Evolutionary conservation across 2,113 vertebrate species (phyloP).

Genomic region (Nibea albiflora): DNA sequence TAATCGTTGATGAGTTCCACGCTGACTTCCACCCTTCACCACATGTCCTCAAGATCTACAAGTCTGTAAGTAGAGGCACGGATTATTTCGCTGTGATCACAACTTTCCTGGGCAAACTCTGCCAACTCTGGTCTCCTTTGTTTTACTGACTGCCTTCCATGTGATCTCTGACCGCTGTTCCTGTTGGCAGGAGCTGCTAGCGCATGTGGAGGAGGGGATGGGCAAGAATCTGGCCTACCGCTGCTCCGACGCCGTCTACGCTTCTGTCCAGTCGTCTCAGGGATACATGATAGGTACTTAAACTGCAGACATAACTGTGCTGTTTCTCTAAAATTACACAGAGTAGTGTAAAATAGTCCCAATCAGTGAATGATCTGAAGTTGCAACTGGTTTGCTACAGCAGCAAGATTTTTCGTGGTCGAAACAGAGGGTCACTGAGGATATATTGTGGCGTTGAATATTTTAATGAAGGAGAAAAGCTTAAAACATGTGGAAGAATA

Average conservation of each 20-base stretch:
- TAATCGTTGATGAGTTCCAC: slow-evolving; percentile 94
- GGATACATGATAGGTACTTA: slow-evolving; percentile 92
- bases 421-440: too few relatives aligned
- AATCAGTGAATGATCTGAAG: too few relatives aligned
- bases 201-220: slow-evolving; percentile 96
- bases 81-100: neutral
- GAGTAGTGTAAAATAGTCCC: too few relatives aligned
- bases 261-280: slow-evolving; percentile 91
- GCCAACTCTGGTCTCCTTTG: neutral
- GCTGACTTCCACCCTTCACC: slow-evolving; percentile 93
- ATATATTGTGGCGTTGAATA: too few relatives aligned
- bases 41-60: slow-evolving; percentile 92
- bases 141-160: neutral
- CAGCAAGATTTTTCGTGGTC: too few relatives aligned
- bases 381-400: too few relatives aligned
- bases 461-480: too few relatives aligned
- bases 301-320: neutral
- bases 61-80: slow-evolving; percentile 85
- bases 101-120: neutral
- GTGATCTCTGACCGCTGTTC: slow-evolving; percentile 20
- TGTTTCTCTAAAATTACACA: too few relatives aligned
- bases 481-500: too few relatives aligned
- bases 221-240: slow-evolving; percentile 96
- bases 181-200: slow-evolving; percentile 88
- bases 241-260: slow-evolving; percentile 90